Conservation (phyloP, 2,113 vertebrate genomes). For the Entomyzon cyanotis region DNA sequence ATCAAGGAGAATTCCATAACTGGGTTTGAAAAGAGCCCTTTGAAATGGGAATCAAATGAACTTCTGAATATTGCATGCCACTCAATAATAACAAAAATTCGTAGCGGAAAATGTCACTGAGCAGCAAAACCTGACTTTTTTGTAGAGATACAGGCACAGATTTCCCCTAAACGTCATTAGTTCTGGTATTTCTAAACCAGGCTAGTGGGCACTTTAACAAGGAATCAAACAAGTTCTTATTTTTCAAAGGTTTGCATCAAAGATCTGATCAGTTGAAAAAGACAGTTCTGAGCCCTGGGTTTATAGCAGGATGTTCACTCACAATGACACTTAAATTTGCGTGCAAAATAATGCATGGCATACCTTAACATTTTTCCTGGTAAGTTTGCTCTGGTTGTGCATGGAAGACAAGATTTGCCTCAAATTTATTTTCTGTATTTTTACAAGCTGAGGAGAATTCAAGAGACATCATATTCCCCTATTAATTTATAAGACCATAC, state of each 20-base stretch:
- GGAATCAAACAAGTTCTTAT: not conserved
- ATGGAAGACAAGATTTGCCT: not conserved
- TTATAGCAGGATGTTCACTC: not conserved
- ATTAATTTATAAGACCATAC: not conserved
- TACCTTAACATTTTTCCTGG: not conserved
- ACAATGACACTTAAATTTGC: not conserved
- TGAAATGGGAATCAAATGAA: slow-evolving; percentile 16
- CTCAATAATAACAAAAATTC: not conserved
- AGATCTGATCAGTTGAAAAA: not conserved
- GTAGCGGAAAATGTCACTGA: not conserved
- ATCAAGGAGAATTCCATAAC: not conserved
- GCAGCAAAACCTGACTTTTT: not conserved
- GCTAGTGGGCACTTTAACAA: not conserved
- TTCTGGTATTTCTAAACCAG: not conserved
- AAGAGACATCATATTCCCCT: not conserved
- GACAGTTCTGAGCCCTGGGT: not conserved
- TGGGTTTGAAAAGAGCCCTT: not conserved
- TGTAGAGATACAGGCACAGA: not conserved
- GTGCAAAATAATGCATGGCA: not conserved
- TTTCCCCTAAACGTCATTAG: not conserved
- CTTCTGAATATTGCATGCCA: not conserved
- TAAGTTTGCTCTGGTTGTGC: not conserved
- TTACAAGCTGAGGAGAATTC: not conserved
- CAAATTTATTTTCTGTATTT: not conserved
- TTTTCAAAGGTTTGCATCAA: not conserved